Conservation (phyloP, 2,888 invertebrate species). For the Coelinius sp. region DNA sequence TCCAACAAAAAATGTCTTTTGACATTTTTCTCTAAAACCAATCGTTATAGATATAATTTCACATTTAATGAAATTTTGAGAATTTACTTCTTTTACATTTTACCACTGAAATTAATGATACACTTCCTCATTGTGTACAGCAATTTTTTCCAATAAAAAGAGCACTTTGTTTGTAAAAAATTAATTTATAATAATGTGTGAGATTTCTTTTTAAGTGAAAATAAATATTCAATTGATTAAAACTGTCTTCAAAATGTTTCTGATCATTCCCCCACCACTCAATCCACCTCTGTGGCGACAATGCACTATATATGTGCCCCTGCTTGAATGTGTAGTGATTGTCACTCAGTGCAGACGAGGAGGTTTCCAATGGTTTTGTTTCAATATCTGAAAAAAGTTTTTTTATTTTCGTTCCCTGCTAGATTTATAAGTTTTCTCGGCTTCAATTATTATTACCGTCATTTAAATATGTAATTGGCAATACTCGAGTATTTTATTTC, state of each 20-base stretch:
- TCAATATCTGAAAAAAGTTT: too few relatives aligned
- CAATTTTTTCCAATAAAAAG: slow-evolving; percentile 9
- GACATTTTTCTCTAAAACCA: too few relatives aligned
- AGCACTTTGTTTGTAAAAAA: slow-evolving; percentile 4
- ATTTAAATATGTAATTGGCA: not conserved
- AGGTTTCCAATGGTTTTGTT: too few relatives aligned
- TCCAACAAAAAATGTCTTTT: too few relatives aligned
- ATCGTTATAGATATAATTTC: too few relatives aligned
- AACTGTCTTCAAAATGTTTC: too few relatives aligned
- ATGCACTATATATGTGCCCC: too few relatives aligned
- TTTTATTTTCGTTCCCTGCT: not conserved
- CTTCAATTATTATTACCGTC: not conserved
- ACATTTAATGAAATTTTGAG: too few relatives aligned
- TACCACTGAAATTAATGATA: slow-evolving; percentile 1
- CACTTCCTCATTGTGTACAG: slow-evolving; percentile 40
- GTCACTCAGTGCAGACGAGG: too few relatives aligned
- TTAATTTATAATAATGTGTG: not conserved
- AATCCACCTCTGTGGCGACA: too few relatives aligned
- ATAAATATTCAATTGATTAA: not conserved
- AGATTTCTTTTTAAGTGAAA: not conserved
- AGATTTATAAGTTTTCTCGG: not conserved
- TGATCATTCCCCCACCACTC: too few relatives aligned
- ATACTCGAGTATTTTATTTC: not conserved
- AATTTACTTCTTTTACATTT: not conserved
- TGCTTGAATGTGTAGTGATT: too few relatives aligned